Evolutionary conservation across 2,888 invertebrate genomes (phyloP).

Genomic region (Pachliopta kotzebuea): DNA sequence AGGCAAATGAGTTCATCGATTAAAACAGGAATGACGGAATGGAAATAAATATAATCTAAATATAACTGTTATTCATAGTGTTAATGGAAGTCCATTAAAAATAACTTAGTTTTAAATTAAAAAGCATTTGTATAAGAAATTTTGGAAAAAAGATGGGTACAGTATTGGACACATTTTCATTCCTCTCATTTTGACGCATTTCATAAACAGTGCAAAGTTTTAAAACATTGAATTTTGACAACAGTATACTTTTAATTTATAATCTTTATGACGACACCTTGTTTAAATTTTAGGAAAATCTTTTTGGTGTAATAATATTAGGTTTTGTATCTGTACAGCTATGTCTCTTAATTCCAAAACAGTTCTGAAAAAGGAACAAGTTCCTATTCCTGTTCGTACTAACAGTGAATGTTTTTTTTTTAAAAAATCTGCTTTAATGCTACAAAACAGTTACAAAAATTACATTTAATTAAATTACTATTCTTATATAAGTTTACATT

Average conservation of each 20-base stretch:
- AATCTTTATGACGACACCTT: not conserved
- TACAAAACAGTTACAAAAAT: too few relatives aligned
- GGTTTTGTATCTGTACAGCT: too few relatives aligned
- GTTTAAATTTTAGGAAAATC: not conserved
- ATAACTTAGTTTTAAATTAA: conserved; percentile 1
- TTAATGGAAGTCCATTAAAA: conserved; percentile 2
- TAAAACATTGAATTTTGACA: not conserved
- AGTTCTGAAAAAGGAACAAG: too few relatives aligned
- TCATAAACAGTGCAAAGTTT: not conserved
- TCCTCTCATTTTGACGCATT: not conserved
- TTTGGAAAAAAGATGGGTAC: not conserved
- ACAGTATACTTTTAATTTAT: not conserved
- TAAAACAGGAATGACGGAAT: conserved; percentile 7
- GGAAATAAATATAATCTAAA: conserved; percentile 16
- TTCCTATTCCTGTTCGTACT: too few relatives aligned
- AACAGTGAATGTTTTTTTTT: too few relatives aligned
- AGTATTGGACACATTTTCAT: not conserved
- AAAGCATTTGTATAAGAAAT: not conserved
- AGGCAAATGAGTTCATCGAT: conserved; percentile 12
- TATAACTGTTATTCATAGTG: conserved; percentile 5
- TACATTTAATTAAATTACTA: too few relatives aligned
- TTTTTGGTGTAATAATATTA: not conserved
- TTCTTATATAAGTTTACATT: too few relatives aligned
- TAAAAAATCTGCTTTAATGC: too few relatives aligned
- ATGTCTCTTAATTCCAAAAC: too few relatives aligned